Evolutionary conservation across 2,888 invertebrate species (phyloP).

Genomic region (Steinernema scapterisci): DNA sequence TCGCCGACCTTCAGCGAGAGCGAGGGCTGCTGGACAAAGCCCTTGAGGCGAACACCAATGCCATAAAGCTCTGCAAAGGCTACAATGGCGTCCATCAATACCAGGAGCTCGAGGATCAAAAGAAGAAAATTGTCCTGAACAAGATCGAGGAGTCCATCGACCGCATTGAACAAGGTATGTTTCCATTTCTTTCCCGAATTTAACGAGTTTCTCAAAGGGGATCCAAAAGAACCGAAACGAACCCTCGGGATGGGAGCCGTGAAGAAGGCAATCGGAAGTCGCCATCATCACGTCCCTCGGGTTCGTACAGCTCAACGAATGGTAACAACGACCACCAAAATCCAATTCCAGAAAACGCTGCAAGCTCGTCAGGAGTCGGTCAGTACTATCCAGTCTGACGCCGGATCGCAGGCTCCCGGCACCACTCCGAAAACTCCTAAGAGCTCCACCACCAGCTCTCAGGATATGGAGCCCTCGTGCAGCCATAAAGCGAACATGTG

Average conservation of each 20-base stretch:
- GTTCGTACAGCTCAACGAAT: background rate
- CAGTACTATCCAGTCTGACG: too few species aligned
- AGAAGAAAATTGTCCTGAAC: background rate
- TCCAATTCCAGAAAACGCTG: too few species aligned
- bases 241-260: background rate
- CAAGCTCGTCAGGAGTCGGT: too few species aligned
- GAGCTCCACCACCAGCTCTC: too few species aligned
- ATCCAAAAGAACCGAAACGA: background rate
- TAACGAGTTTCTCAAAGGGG: background rate
- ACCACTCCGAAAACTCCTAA: too few species aligned
- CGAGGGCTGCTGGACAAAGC: background rate
- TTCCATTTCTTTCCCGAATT: too few species aligned
- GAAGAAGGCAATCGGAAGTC: background rate
- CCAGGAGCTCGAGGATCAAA: background rate
- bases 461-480: too few species aligned
- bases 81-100: background rate
- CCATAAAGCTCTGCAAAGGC: constrained; percentile 5
- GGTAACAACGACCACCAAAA: too few species aligned
- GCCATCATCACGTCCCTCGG: background rate
- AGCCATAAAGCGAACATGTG: too few species aligned
- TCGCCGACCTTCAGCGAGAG: background rate
- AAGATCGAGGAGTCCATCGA: background rate
- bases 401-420: too few species aligned
- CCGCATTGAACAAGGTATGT: background rate
- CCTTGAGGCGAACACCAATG: background rate